Percentiles rank a stretch among this genome's conserved stretches.
phyloP scores from a whole-genome alignment of 1,140 invertebrate genomes.

The Zaprionus tsacasi region DNA sequence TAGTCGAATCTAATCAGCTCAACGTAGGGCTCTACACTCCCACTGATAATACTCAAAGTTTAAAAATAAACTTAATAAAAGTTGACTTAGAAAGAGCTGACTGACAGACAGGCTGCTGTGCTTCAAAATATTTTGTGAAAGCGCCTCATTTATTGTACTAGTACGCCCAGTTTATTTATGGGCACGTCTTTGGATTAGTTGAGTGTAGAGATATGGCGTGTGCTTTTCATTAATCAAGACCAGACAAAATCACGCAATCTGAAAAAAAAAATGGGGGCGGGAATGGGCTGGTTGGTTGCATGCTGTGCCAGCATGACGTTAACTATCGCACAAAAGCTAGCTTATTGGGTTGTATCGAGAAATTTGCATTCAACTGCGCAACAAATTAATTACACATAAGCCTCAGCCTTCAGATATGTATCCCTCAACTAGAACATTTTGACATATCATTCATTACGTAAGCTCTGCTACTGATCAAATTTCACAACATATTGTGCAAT shows the following conservation, averaged over 20 bases:
- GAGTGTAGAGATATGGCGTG: constrained; percentile 31
- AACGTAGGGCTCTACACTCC: constrained; percentile 11
- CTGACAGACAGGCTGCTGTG: constrained; percentile 5
- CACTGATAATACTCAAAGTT: constrained; percentile 34
- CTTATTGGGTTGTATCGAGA: constrained; percentile 35
- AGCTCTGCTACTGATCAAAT: constrained; percentile 8
- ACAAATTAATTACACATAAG: constrained; percentile 1
- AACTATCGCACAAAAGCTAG: constrained; percentile 23
- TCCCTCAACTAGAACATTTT: background rate
- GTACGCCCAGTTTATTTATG: background rate
- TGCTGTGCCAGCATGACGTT: background rate
- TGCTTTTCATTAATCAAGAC: constrained; percentile 10
- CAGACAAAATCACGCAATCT: constrained; percentile 31
- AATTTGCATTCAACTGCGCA: constrained; percentile 23
- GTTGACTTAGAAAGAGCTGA: background rate
- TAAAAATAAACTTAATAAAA: constrained; percentile 9
- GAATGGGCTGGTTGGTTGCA: background rate
- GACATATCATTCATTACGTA: constrained; percentile 17
- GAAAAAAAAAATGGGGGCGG: constrained; percentile 20
- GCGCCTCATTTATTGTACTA: constrained; percentile 9
- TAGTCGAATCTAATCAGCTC: constrained; percentile 59
- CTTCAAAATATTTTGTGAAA: constrained; percentile 27
- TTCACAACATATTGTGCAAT: constrained; percentile 25
- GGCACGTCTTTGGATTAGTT: constrained; percentile 18
- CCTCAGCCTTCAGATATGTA: background rate